These are phyloP conservation scores for Temnothorax curvispinosus DNA, from an alignment of 1,140 invertebrate genomes.

Conservation along the genomic window DNA sequence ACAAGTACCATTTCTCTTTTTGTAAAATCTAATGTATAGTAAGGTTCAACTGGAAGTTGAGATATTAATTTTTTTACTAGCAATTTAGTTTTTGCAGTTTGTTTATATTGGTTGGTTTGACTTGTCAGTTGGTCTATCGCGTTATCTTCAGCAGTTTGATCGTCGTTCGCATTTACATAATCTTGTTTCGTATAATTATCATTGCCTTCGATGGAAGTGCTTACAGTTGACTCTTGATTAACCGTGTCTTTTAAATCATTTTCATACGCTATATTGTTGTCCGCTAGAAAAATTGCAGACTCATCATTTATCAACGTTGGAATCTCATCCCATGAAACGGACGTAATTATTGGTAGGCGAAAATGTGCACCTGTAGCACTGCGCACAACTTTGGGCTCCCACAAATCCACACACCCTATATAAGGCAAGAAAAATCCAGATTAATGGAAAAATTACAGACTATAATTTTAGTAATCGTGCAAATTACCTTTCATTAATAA, in stretches of 20 bases:
- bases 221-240: background rate
- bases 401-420: slow-evolving; percentile 94
- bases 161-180: background rate
- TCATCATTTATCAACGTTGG: slow-evolving; percentile 84
- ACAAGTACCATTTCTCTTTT: slow-evolving; percentile 87
- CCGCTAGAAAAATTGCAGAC: slow-evolving; percentile 90
- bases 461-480: background rate
- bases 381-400: slow-evolving; percentile 95
- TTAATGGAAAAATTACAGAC: background rate
- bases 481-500: slow-evolving; percentile 91
- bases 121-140: background rate
- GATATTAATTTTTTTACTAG: slow-evolving; percentile 56
- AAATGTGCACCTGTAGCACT: slow-evolving; percentile 94
- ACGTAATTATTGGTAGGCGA: slow-evolving; percentile 88
- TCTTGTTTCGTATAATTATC: background rate
- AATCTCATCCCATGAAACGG: slow-evolving; percentile 89
- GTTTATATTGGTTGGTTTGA: slow-evolving; percentile 18
- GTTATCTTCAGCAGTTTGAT: background rate
- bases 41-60: slow-evolving; percentile 87
- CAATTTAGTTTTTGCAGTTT: slow-evolving; percentile 47
- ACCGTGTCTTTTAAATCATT: background rate
- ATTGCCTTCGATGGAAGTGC: background rate
- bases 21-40: slow-evolving; percentile 87
- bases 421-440: slow-evolving; percentile 62
- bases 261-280: slow-evolving; percentile 86